Evolutionary conservation across 2,888 invertebrate species (phyloP), one percentile per base, ranked within the genome.

Genomic region (Athripsodes cinereus): DNA sequence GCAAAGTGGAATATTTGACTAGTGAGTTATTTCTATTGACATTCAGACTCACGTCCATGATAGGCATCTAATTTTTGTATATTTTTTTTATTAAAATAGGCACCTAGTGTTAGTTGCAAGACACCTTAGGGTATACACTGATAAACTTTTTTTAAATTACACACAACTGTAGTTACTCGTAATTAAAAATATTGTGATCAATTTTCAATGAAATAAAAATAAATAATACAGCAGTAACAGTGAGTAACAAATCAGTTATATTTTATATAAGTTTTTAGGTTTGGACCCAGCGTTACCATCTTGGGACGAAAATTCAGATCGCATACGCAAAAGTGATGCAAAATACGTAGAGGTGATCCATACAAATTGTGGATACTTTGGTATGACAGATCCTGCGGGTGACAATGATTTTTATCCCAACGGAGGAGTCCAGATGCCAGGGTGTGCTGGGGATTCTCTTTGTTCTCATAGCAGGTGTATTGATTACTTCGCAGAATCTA

Each of bases 261-360:
- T n/a, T n/a, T n/a, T n/a, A n/a, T n/a, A n/a, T n/a, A n/a, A n/a
- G n/a, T 51, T 11, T 31, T 40, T 67, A 77, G 77, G 70, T 26
- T 67, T 77, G 26, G 77, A 78, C 61, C 76, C 77, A 0, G 76
- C 77, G 35, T 74, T 74, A n/a, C 76, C 76, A 2, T 62, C 72
- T 11, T 76, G 73, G 73, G 55, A 64, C 19, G 57, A 62, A 1
- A 69, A 72, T 60, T 50, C 57, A 2, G 63, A 71, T 46, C 70
- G 72, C 8, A 53, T 77, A 0, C 62, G 59, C 0, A 22, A 62
- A 2, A 68, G 66, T 1, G 77, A 78, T 60, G 78, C 78, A 0
- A 66, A 62, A n/a, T 75, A 71, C 35, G 74, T 78, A 1, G 76
- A 78, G 47, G 73, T 75, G 0, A 70, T 78, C 16, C 78, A 78